Evolutionary conservation across 92 coral and sea anemone genomes (phyloP).

Genomic region (Pocillopora grandis): DNA sequence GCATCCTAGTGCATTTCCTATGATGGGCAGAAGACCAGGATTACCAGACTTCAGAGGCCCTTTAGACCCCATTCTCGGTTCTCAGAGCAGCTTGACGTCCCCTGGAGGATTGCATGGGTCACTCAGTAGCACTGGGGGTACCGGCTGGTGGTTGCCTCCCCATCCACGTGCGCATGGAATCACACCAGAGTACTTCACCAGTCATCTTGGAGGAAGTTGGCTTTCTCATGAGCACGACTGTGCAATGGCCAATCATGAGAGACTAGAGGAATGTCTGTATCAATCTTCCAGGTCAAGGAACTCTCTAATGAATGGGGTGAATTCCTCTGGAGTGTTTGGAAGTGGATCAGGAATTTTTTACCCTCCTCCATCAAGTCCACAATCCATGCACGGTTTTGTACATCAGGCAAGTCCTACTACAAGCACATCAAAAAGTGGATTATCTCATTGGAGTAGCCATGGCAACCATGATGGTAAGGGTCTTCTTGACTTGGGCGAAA

Average conservation of each 20-base stretch:
- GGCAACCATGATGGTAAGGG: slow-evolving; percentile 78
- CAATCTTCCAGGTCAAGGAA: slow-evolving; percentile 61
- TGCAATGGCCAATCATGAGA: slow-evolving; percentile 60
- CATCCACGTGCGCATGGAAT: slow-evolving; percentile 77
- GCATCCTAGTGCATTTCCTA: slow-evolving; percentile 92
- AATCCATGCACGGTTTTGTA: slow-evolving; percentile 74
- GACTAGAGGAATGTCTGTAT: slow-evolving; percentile 74
- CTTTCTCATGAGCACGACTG: slow-evolving; percentile 95
- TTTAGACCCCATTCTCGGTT: slow-evolving; percentile 82
- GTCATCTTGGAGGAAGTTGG: slow-evolving; percentile 84
- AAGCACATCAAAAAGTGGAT: slow-evolving; percentile 26
- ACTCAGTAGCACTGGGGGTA: slow-evolving; percentile 68
- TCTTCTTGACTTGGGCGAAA: slow-evolving; percentile 69
- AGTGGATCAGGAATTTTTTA: slow-evolving; percentile 89
- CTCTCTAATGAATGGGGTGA: slow-evolving; percentile 61
- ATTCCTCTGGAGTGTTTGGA: slow-evolving; percentile 66
- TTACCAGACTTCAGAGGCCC: slow-evolving; percentile 68
- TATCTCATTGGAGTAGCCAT: slow-evolving; percentile 58
- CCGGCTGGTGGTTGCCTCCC: slow-evolving; percentile 97
- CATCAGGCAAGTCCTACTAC: slow-evolving; percentile 73
- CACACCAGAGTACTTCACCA: slow-evolving; percentile 83
- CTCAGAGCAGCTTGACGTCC: slow-evolving; percentile 76
- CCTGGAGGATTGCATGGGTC: slow-evolving; percentile 85
- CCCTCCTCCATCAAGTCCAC: slow-evolving; percentile 77
- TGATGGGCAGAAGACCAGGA: slow-evolving; percentile 95